Conservation (phyloP, 2,888 invertebrate genomes). For the Ormia ochracea region DNA sequence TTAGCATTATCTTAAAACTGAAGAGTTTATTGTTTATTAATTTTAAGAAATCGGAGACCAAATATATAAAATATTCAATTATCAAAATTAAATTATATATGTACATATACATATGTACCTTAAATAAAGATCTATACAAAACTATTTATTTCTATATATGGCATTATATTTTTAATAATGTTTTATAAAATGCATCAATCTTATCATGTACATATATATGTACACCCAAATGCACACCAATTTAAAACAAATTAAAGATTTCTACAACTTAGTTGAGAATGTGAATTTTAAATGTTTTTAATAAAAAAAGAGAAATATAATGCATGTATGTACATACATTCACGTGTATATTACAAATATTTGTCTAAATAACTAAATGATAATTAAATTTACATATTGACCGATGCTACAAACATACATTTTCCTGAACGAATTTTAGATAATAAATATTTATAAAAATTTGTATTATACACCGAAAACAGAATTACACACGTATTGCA, state of each 20-base stretch:
- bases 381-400: background rate
- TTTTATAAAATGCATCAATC: no score
- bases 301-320: no score
- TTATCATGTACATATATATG: background rate
- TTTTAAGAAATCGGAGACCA: conserved; percentile 27
- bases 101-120: no score
- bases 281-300: background rate
- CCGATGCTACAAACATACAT: no score
- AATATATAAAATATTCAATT: no score
- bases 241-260: no score
- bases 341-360: background rate
- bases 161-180: no score
- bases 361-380: background rate
- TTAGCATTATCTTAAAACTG: background rate
- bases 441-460: conserved; percentile 37
- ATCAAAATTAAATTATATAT: no score
- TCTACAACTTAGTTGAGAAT: no score
- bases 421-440: conserved; percentile 30
- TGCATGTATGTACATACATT: background rate
- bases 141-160: no score
- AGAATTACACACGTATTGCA: conserved; percentile 8
- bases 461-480: conserved; percentile 54
- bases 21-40: background rate
- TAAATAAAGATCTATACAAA: no score
- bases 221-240: no score